Evolutionary conservation across 2,888 invertebrate species (phyloP).

Genomic region (Parthenolecanium corni): DNA sequence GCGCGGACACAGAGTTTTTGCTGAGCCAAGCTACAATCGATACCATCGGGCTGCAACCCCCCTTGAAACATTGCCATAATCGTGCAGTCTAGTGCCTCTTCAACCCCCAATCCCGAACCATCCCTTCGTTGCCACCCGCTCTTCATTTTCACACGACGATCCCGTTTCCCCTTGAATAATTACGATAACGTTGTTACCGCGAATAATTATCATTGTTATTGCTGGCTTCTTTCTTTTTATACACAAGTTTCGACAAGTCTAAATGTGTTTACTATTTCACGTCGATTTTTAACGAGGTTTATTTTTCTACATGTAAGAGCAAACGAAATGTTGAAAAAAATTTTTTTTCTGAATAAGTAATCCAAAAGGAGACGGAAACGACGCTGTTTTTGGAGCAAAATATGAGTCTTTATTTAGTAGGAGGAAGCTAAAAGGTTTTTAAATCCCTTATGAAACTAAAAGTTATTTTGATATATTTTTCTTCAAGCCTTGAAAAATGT

Average conservation of each 20-base stretch:
- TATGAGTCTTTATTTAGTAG: too few relatives aligned
- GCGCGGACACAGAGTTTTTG: constrained; percentile 6
- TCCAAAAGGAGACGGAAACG: too few relatives aligned
- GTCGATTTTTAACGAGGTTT: neutral
- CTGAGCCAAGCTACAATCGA: constrained; percentile 14
- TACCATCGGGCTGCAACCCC: constrained; percentile 18
- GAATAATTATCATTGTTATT: neutral
- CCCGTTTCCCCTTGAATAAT: constrained; percentile 2
- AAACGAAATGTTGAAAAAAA: too few relatives aligned
- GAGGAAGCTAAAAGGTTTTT: too few relatives aligned
- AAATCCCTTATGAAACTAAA: too few relatives aligned
- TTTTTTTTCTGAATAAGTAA: too few relatives aligned
- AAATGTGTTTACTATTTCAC: too few relatives aligned
- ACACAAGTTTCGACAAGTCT: neutral
- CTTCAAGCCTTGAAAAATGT: too few relatives aligned
- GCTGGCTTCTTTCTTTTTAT: neutral
- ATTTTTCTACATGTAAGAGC: too few relatives aligned
- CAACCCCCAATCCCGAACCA: neutral
- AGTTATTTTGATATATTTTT: too few relatives aligned
- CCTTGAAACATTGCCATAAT: constrained; percentile 9
- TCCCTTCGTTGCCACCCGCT: too few relatives aligned
- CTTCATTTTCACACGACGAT: neutral
- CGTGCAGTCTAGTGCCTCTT: constrained; percentile 16
- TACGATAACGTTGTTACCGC: constrained; percentile 3
- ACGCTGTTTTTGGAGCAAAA: too few relatives aligned